Conservation (phyloP, 2,113 vertebrate genomes). For the Clinocottus analis region DNA sequence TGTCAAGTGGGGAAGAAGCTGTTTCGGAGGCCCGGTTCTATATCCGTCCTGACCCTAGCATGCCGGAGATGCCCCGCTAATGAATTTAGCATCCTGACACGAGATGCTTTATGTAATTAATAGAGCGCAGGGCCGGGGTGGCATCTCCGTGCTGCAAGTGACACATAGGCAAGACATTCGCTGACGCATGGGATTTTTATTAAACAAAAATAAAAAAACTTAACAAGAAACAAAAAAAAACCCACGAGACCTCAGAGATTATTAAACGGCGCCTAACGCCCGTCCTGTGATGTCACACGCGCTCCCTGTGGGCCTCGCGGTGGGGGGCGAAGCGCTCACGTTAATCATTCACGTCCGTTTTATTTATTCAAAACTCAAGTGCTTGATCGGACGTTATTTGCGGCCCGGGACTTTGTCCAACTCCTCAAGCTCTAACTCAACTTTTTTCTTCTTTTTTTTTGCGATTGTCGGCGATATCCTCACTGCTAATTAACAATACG, state of each 20-base stretch:
- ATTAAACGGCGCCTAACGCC: conserved; percentile 50
- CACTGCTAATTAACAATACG: conserved; percentile 3
- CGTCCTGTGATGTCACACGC: conserved; percentile 18
- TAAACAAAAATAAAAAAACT: conserved; percentile 23
- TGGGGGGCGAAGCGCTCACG: neutral
- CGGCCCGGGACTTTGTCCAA: conserved; percentile 27
- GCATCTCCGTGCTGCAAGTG: conserved; percentile 74
- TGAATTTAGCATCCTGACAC: conserved; percentile 83
- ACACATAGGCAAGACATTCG: conserved; percentile 77
- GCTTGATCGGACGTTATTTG: conserved; percentile 34
- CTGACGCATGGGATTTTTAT: conserved; percentile 70
- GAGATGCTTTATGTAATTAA: conserved; percentile 82
- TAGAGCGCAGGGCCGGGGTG: conserved; percentile 59
- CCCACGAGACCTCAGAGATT: conserved; percentile 34
- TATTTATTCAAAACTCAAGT: conserved; percentile 27
- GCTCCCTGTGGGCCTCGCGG: neutral
- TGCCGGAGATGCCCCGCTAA: conserved; percentile 76
- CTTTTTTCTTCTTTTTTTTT: too few species aligned
- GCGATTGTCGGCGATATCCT: neutral
- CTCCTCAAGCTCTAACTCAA: conserved; percentile 36
- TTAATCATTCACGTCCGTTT: conserved; percentile 21
- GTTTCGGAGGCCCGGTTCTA: conserved; percentile 72
- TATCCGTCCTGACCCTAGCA: conserved; percentile 77
- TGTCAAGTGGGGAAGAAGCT: conserved; percentile 67
- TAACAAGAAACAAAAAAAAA: conserved; percentile 39